Conservation (phyloP, 2,888 invertebrate genomes). For the Sesamia inferens region DNA sequence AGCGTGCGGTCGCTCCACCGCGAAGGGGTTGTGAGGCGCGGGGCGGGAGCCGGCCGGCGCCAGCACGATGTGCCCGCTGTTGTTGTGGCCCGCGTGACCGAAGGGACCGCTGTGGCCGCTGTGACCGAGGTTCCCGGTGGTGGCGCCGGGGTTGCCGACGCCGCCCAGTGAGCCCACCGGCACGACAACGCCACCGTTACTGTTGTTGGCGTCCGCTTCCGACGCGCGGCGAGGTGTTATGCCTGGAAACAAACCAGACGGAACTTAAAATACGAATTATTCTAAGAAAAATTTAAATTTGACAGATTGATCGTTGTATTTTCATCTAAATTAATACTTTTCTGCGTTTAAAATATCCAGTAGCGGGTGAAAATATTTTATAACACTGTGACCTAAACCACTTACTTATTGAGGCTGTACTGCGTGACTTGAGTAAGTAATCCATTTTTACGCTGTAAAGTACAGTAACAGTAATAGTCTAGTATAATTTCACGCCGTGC, state of each 20-base stretch:
- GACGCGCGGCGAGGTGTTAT: conserved; percentile 82
- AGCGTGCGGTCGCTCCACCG: conserved; percentile 98
- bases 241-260: conserved; percentile 65
- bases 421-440: too few relatives aligned
- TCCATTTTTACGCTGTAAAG: too few relatives aligned
- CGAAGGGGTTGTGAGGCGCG: conserved; percentile 95
- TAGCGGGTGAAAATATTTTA: background rate
- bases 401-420: too few relatives aligned
- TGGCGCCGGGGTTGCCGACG: conserved; percentile 50
- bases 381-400: too few relatives aligned
- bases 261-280: background rate
- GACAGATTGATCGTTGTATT: too few relatives aligned
- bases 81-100: background rate
- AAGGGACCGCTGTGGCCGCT: conserved; percentile 47
- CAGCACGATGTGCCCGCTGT: conserved; percentile 62
- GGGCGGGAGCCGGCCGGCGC: conserved; percentile 75
- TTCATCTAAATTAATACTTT: background rate
- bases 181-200: conserved; percentile 43
- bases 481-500: too few relatives aligned
- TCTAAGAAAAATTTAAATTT: background rate
- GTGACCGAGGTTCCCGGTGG: conserved; percentile 28
- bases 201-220: conserved; percentile 77
- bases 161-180: conserved; percentile 59
- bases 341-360: background rate
- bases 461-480: too few relatives aligned